Evolutionary conservation across 1,140 invertebrate genomes (phyloP), one percentile per base, ranked within the genome.

Genomic region (Aphaenogaster ashmeadi): DNA sequence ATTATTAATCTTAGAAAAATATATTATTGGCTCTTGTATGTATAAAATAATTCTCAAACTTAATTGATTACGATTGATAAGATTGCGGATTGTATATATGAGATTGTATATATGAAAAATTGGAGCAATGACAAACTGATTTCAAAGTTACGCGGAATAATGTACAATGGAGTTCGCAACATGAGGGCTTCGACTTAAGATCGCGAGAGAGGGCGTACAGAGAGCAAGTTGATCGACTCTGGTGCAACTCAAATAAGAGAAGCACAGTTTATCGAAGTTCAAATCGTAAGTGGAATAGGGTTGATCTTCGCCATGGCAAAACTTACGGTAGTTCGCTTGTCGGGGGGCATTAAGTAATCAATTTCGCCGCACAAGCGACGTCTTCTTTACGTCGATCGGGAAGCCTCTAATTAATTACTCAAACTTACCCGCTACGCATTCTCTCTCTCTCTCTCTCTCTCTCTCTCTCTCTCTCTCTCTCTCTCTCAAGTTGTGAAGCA

Each of bases 311-410:
- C 8, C 41, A 6, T 64, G 60, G 50, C 78, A 64, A 50, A 89
- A 88, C 87, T 89, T 90, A 85, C 60, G 78, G 50, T 52, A 64
- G 79, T 62, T 87, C 74, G 78, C 84, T 75, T 69, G 64, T 90
- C 86, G 64, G 72, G 41, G 52, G 69, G 89, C 81, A 90, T 90
- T 81, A 87, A 90, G 89, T 90, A 90, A 90, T 90, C 89, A 90
- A 89, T 90, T 90, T 69, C 8, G 78, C 69, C 27, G 75, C 83
- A 86, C 81, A 80, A 80, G 54, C 83, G 60, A 85, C 77, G 54
- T 86, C 88, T 80, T 90, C 83, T 74, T 90, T 89, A 74, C 60
- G 81, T 54, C 58, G 80, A 83, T 83, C 47, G 80, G n/a, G 52
- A 75, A 84, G 54, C 44, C 27, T 74, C 41, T 84, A 84, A 84